These are phyloP conservation scores for Reticulitermes lucifugus DNA, from an alignment of 2,888 invertebrate genomes.

Conservation along the genomic window DNA sequence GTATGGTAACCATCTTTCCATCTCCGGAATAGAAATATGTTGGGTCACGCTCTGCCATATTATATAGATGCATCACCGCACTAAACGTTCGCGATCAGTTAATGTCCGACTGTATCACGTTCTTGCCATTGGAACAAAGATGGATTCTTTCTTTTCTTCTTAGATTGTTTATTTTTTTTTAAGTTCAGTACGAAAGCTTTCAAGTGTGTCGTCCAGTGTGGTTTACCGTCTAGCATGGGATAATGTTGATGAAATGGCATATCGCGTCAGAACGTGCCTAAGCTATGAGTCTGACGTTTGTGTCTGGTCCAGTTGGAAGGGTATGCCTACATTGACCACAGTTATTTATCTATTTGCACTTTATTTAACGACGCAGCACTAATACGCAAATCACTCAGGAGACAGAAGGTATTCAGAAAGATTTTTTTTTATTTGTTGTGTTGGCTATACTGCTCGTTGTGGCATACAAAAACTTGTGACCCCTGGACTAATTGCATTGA, in stretches of 20 bases:
- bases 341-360: too few relatives aligned
- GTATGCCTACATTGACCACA: not conserved
- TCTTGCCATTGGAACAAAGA: constrained; percentile 32
- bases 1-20: constrained; percentile 21
- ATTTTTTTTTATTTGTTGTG: too few relatives aligned
- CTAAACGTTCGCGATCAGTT: constrained; percentile 45
- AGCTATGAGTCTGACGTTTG: not conserved
- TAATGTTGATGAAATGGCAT: constrained; percentile 1
- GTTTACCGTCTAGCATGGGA: constrained; percentile 1
- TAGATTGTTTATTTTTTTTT: not conserved
- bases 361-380: too few relatives aligned
- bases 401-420: too few relatives aligned
- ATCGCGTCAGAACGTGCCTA: not conserved
- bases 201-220: constrained; percentile 3
- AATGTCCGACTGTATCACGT: constrained; percentile 42
- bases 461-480: too few relatives aligned
- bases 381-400: too few relatives aligned
- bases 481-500: too few relatives aligned
- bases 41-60: constrained; percentile 43
- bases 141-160: constrained; percentile 31
- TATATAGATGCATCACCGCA: constrained; percentile 36
- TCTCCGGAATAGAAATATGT: constrained; percentile 35
- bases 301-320: not conserved
- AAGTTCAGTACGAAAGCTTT: not conserved
- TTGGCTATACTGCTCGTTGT: too few relatives aligned